phyloP scores from a whole-genome alignment of 53 echinoderm and acorn worm genomes.

The Arbacia lixula region DNA sequence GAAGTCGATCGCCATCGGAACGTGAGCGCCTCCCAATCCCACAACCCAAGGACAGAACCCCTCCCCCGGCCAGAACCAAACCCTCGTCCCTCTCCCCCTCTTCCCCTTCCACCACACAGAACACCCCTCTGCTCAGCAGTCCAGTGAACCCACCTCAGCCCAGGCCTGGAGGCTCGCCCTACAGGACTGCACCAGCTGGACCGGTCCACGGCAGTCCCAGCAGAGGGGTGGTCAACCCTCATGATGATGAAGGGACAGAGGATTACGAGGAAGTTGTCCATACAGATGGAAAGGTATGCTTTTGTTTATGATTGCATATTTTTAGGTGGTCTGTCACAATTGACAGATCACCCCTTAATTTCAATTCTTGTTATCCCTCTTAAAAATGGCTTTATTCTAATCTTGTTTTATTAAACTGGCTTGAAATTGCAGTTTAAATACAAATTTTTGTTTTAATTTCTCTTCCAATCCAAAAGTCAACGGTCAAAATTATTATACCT shows the following conservation, averaged over 20 bases:
- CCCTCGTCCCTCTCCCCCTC: slow-evolving; percentile 45
- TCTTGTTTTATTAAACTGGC: too few species aligned
- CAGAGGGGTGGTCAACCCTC: slow-evolving; percentile 6
- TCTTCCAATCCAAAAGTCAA: too few species aligned
- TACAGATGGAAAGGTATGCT: slow-evolving; percentile 88
- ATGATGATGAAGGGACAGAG: slow-evolving; percentile 40
- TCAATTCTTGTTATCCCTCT: too few species aligned
- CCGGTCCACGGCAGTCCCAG: neutral
- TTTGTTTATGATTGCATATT: too few species aligned
- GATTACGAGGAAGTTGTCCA: slow-evolving; percentile 79
- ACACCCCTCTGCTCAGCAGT: slow-evolving; percentile 39
- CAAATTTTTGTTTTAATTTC: too few species aligned
- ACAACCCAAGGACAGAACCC: slow-evolving; percentile 29
- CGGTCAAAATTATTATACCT: too few species aligned
- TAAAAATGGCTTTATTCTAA: too few species aligned
- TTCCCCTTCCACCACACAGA: slow-evolving; percentile 9
- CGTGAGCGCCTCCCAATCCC: slow-evolving; percentile 30
- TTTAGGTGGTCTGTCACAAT: too few species aligned
- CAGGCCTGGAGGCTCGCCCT: slow-evolving; percentile 3
- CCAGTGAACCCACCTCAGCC: slow-evolving; percentile 14
- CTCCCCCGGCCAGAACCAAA: slow-evolving; percentile 17
- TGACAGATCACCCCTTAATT: too few species aligned
- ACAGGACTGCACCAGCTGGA: slow-evolving; percentile 12
- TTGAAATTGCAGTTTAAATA: too few species aligned
- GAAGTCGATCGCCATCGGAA: slow-evolving; percentile 24